phyloP scores from a whole-genome alignment of 2,888 invertebrate genomes.

The Ctena decussata region DNA sequence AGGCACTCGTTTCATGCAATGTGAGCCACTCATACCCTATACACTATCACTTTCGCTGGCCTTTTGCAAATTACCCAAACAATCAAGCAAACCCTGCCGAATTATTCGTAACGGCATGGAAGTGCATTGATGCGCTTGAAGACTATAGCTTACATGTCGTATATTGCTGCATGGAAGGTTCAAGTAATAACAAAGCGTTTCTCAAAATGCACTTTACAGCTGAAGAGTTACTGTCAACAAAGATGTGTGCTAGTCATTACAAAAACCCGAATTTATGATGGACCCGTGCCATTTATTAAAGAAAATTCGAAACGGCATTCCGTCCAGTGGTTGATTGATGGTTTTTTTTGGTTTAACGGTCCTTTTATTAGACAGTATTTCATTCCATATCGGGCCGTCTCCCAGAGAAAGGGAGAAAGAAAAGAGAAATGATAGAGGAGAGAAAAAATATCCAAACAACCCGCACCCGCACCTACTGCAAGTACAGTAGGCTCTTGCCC shows the following conservation, averaged over 20 bases:
- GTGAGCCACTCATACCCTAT: too few species aligned
- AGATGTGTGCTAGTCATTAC: conserved; percentile 19
- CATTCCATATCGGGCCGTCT: too few species aligned
- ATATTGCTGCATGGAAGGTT: conserved; percentile 28
- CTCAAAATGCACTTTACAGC: conserved; percentile 36
- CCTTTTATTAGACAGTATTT: too few species aligned
- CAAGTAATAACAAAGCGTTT: conserved; percentile 29
- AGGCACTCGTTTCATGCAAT: too few species aligned
- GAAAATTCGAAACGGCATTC: conserved; percentile 27
- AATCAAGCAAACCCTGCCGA: conserved; percentile 19
- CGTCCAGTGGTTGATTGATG: too few species aligned
- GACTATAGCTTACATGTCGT: conserved; percentile 8
- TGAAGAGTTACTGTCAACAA: conserved; percentile 1
- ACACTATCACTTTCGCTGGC: conserved; percentile 32
- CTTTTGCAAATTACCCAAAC: conserved; percentile 32
- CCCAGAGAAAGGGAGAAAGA: too few species aligned
- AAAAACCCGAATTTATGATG: conserved; percentile 35
- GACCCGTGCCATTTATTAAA: conserved; percentile 35
- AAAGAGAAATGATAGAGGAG: too few species aligned
- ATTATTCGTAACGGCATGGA: conserved; percentile 29
- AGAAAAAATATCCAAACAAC: too few species aligned
- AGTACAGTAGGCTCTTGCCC: too few species aligned
- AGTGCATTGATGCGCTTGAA: conserved; percentile 5
- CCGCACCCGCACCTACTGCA: too few species aligned
- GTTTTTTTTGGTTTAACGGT: too few species aligned